phyloP scores from a whole-genome alignment of 2,797 vertebrate species.

The Phaenicophaeus curvirostris region DNA sequence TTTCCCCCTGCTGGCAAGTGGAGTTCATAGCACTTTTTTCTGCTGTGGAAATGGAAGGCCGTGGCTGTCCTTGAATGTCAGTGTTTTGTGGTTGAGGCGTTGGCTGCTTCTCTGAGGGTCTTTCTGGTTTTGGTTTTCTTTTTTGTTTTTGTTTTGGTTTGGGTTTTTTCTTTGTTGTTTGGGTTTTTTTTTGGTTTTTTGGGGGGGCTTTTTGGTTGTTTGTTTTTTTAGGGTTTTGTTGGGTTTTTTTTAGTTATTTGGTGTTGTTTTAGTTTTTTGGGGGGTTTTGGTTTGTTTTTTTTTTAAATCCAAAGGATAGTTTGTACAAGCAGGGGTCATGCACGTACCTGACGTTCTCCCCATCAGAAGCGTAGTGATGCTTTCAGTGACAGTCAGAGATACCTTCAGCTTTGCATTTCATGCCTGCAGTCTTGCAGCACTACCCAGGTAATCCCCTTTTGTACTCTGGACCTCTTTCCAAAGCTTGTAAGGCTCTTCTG shows the following conservation, averaged over 20 bases:
- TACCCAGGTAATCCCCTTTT: not conserved
- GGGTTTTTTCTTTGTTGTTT: too few species aligned
- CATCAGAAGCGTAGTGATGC: not conserved
- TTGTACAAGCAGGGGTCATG: not conserved
- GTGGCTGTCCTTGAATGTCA: not conserved
- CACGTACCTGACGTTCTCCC: not conserved
- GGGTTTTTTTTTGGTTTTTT: too few species aligned
- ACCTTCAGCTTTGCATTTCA: not conserved
- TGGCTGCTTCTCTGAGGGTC: not conserved
- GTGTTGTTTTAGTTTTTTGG: too few species aligned
- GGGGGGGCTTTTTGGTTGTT: too few species aligned
- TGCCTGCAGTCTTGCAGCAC: not conserved
- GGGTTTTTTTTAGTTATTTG: too few species aligned
- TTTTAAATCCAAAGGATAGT: not conserved
- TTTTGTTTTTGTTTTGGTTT: too few species aligned
- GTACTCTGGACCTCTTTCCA: slow-evolving; percentile 9
- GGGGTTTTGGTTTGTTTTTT: too few species aligned
- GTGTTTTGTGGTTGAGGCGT: not conserved
- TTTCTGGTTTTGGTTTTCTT: too few species aligned
- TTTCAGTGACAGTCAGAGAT: not conserved
- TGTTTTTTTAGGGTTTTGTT: too few species aligned
- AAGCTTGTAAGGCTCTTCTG: not conserved
- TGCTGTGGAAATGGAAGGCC: not conserved
- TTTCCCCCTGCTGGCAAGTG: slow-evolving; percentile 61
- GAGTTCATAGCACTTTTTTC: not conserved